A percentile compares a stretch with the other conserved stretches of the same genome.
phyloP scores from a whole-genome alignment of 2,888 invertebrate genomes.

The Drosophila antonietae region DNA sequence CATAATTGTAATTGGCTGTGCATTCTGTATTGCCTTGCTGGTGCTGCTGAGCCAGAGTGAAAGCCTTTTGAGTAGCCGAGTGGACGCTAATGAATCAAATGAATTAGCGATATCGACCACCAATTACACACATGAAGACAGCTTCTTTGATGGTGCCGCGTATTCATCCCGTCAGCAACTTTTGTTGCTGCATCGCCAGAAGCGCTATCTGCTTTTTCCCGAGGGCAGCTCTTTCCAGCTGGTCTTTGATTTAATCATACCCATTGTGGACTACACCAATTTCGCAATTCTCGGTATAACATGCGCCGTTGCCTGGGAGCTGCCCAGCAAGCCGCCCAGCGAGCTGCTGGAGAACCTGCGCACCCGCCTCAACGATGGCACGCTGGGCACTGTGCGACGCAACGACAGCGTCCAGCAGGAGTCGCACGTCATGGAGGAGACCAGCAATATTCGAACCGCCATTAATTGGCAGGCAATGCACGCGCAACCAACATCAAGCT shows the following conservation, averaged over 20 bases:
- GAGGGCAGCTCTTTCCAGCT: conserved; percentile 85
- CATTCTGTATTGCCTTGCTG: conserved; percentile 39
- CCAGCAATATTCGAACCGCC: conserved; percentile 35
- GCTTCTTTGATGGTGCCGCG: neutral
- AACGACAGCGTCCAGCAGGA: conserved; percentile 61
- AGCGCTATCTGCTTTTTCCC: conserved; percentile 85
- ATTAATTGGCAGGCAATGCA: conserved; percentile 72
- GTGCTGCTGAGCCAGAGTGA: conserved; percentile 31
- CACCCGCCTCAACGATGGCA: conserved; percentile 79
- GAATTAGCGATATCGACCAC: neutral
- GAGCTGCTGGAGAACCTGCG: conserved; percentile 81
- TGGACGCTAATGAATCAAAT: conserved; percentile 25
- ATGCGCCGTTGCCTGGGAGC: conserved; percentile 90
- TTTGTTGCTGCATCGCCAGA: conserved; percentile 82
- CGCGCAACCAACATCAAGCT: conserved; percentile 33
- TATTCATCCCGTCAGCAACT: conserved; percentile 47
- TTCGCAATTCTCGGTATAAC: conserved; percentile 89
- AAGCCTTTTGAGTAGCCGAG: neutral
- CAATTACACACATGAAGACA: neutral
- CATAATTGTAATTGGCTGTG: conserved; percentile 52
- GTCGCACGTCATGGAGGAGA: conserved; percentile 11
- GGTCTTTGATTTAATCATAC: conserved; percentile 84
- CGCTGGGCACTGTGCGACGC: conserved; percentile 75
- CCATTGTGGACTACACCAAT: conserved; percentile 84
- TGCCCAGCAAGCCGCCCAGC: conserved; percentile 88